Base-by-base conservation (phyloP, 30 jellyfish, hydroid and myxozoan genomes). In the Mastigias papua region DNA sequence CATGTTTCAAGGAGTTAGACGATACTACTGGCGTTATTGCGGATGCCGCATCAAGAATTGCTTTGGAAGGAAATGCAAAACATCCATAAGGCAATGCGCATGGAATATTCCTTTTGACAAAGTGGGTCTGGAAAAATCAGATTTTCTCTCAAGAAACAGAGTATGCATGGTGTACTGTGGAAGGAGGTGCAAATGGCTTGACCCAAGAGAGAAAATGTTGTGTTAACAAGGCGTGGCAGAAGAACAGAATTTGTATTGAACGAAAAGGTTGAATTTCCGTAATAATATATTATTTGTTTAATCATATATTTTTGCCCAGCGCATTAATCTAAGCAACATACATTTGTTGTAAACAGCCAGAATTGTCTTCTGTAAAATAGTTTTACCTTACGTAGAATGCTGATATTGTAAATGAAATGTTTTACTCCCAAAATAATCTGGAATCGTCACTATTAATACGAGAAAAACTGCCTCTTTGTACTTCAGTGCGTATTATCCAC, bases 21-120 rank as follows among this genome's bases (percentile, higher is more conserved):
- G 96, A 26, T 69, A 48, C 61, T 88, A 88, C 73, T 88, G 96
- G 96, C 34, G 78, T 4, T 88, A 88, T 58, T 88, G 96, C 50
- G 2, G 87, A 0, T 88, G 96, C 77, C 35, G 71, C 17, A 48
- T 79, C 0, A 60, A 58, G 29, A 48, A 68, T 42, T 88, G 96
- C 76, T 78, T 84, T 27, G 48, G 72, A 5, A 85, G 85, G n/a
- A 9, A 10, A 3, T 88, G 96, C 76, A 76, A 25, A 6, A 11
- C 10, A 1, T 33, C 34, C 0, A 82, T 22, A 10, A 10, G 80
- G 21, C 60, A 48, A 48, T 88, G 96, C 69, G 35, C 37, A 22
- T 88, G 96, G 92, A 29, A 76, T 28, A 35, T 64, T 29, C 76
- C 75, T 5, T 33, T 49, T 64, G 54, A 31, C 48, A 16, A 49